Evolutionary conservation across 2,113 vertebrate species (phyloP).

Genomic region (Thomomys bottae): DNA sequence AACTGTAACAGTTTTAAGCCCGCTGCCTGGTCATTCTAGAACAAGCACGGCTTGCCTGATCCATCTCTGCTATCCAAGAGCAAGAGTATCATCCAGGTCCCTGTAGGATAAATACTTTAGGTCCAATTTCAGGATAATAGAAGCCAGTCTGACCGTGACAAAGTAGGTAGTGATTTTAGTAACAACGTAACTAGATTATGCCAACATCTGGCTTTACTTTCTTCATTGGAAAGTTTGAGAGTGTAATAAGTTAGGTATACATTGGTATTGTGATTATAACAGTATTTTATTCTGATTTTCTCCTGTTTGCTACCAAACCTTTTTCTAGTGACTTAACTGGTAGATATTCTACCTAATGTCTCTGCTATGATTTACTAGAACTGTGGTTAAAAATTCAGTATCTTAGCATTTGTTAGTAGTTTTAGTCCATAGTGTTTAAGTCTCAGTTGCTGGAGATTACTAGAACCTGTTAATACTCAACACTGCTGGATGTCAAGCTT

Average conservation of each 20-base stretch:
- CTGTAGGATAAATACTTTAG: constrained; percentile 18
- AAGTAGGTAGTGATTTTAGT: not conserved
- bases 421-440: not conserved
- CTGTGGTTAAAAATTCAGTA: constrained; percentile 36
- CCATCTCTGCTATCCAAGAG: not conserved
- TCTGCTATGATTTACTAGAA: not conserved
- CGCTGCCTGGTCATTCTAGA: not conserved
- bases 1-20: not conserved
- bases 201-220: not conserved
- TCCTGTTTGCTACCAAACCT: not conserved
- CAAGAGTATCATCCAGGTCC: not conserved
- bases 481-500: not conserved
- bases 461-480: not conserved
- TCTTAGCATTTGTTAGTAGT: not conserved
- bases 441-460: not conserved
- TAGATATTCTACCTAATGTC: not conserved
- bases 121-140: not conserved
- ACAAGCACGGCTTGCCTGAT: not conserved
- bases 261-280: not conserved
- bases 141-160: not conserved
- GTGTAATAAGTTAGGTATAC: not conserved
- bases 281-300: not conserved
- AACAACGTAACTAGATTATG: not conserved
- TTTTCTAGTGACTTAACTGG: not conserved
- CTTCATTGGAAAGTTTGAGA: not conserved